Conservation (phyloP, 2,888 invertebrate species). For the Cinara cedri region DNA sequence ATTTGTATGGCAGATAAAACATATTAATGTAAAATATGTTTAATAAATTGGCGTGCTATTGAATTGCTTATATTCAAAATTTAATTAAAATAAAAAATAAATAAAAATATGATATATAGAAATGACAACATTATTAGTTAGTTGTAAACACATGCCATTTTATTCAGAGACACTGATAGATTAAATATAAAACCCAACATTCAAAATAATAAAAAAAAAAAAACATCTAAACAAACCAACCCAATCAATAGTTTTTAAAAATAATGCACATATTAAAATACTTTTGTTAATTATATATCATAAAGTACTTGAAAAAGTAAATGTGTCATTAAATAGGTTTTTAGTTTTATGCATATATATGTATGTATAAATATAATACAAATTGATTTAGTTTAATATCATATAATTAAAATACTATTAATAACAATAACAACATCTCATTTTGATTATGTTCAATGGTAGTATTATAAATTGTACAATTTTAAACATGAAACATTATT, state of each 20-base stretch:
- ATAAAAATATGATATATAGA: not conserved
- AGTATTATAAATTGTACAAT: slow-evolving; percentile 4
- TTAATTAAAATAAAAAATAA: not conserved
- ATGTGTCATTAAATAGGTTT: not conserved
- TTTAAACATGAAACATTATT: slow-evolving; percentile 2
- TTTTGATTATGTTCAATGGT: slow-evolving; percentile 27
- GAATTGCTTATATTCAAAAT: not conserved
- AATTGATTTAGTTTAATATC: too few species aligned
- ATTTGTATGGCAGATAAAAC: not conserved
- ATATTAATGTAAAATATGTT: not conserved
- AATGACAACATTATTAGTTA: not conserved
- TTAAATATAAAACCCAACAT: slow-evolving; percentile 8
- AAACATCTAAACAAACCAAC: not conserved
- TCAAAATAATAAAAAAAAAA: not conserved
- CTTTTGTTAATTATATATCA: not conserved
- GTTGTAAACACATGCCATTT: not conserved
- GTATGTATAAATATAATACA: too few species aligned
- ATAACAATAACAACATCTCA: slow-evolving; percentile 9
- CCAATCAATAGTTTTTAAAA: not conserved
- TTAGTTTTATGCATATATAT: not conserved
- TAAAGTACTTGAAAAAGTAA: not conserved
- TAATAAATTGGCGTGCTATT: not conserved
- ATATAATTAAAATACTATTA: not conserved
- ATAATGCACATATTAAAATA: not conserved
- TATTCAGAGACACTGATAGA: not conserved